phyloP scores from a whole-genome alignment of 2,797 vertebrate genomes.

The Crocodylus rhombifer region DNA sequence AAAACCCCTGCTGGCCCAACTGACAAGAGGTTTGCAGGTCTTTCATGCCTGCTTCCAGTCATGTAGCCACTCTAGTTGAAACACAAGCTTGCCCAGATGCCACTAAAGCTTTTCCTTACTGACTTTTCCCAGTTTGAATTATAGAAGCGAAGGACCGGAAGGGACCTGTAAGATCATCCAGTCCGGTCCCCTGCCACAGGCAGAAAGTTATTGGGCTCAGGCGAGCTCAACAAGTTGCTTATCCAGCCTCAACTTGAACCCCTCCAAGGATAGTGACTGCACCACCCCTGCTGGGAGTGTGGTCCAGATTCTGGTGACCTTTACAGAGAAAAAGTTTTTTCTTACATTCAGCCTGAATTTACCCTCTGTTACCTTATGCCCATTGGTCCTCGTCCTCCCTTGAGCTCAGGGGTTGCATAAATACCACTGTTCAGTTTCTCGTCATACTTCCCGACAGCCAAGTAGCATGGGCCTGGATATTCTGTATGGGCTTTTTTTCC shows the following conservation, averaged over 20 bases:
- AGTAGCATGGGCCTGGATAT: background rate
- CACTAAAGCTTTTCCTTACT: background rate
- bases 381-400: background rate
- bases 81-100: background rate
- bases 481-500: background rate
- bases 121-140: background rate
- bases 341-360: too few relatives aligned
- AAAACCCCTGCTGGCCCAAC: conserved; percentile 22
- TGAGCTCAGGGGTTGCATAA: rapidly evolving
- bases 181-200: too few relatives aligned
- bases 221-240: too few relatives aligned
- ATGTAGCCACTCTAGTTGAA: background rate
- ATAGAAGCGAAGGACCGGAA: too few relatives aligned
- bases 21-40: background rate
- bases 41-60: background rate
- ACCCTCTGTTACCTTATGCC: too few relatives aligned
- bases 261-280: too few relatives aligned
- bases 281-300: too few relatives aligned
- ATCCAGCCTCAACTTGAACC: too few relatives aligned
- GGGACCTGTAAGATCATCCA: too few relatives aligned
- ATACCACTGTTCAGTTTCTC: background rate
- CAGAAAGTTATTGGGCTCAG: too few relatives aligned
- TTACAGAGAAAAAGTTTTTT: too few relatives aligned
- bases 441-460: rapidly evolving
- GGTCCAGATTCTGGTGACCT: too few relatives aligned